Percentiles rank a stretch among this genome's conserved stretches.
Evolutionary conservation across 2,797 vertebrate species (phyloP).

Genomic region (Neopelma chrysocephalum): DNA sequence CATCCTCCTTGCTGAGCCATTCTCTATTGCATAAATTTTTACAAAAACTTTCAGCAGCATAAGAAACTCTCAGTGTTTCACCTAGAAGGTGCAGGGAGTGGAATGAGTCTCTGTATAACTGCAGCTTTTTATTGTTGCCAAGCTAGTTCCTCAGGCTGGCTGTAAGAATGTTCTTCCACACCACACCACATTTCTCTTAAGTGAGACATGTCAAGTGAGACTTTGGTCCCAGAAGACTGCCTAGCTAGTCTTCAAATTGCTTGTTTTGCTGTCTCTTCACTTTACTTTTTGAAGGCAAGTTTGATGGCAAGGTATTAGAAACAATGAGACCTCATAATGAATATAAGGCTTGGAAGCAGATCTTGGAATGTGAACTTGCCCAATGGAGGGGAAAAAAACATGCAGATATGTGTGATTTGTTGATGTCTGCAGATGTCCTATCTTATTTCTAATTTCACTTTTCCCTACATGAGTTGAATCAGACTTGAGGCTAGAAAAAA

Average conservation of each 20-base stretch:
- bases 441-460: slow-evolving; percentile 29
- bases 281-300: slow-evolving; percentile 38
- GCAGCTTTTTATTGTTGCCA: slow-evolving; percentile 61
- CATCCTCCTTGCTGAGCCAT: not conserved
- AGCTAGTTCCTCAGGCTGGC: slow-evolving; percentile 49
- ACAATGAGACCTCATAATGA: slow-evolving; percentile 6
- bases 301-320: slow-evolving; percentile 23
- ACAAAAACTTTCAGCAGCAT: slow-evolving; percentile 14
- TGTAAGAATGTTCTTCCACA: slow-evolving; percentile 51
- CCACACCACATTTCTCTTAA: slow-evolving; percentile 52
- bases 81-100: slow-evolving; percentile 47
- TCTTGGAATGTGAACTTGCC: not conserved
- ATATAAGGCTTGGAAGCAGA: not conserved
- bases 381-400: not conserved
- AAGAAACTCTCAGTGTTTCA: slow-evolving; percentile 47
- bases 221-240: slow-evolving; percentile 46
- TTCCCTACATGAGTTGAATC: not conserved
- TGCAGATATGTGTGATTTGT: not conserved
- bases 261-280: slow-evolving; percentile 30
- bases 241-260: slow-evolving; percentile 36
- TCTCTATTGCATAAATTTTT: slow-evolving; percentile 10
- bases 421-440: slow-evolving; percentile 1
- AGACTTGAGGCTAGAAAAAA: slow-evolving; percentile 21
- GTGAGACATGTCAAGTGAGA: slow-evolving; percentile 44
- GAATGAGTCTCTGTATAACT: slow-evolving; percentile 46